phyloP scores from a whole-genome alignment of 2,113 vertebrate species.

The Pampusana beccarii region DNA sequence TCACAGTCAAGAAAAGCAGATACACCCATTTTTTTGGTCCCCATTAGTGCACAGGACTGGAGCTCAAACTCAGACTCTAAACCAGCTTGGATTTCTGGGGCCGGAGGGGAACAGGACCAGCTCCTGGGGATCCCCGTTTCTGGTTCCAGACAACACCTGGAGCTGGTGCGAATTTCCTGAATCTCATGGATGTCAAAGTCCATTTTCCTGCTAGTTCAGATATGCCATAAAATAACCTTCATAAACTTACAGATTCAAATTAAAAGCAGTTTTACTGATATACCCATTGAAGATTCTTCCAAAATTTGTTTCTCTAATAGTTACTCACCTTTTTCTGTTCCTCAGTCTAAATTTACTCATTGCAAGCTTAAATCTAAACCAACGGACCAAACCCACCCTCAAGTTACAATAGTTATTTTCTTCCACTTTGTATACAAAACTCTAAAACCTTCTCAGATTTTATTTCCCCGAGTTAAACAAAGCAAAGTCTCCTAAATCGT shows the following conservation, averaged over 20 bases:
- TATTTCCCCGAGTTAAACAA: fast-evolving
- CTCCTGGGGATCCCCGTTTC: not conserved
- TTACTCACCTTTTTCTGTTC: not conserved
- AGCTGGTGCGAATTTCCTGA: not conserved
- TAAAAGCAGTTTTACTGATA: not conserved
- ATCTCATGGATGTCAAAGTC: not conserved
- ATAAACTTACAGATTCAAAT: not conserved
- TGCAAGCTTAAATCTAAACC: not conserved
- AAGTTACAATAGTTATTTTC: not conserved
- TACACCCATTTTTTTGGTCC: not conserved
- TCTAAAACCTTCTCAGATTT: not conserved
- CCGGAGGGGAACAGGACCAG: not conserved
- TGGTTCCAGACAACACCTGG: not conserved
- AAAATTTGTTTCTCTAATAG: not conserved
- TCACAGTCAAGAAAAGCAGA: not conserved
- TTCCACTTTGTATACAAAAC: not conserved
- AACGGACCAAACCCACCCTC: not conserved
- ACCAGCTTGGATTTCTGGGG: not conserved
- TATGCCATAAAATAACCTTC: not conserved
- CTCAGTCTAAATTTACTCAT: not conserved
- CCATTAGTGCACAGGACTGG: not conserved
- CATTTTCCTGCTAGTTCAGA: not conserved
- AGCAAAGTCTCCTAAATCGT: not conserved
- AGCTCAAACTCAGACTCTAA: not conserved
- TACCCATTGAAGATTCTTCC: not conserved